These are phyloP conservation scores for Rhinella marina DNA, from an alignment of 2,797 vertebrate genomes.

Conservation along the genomic window DNA sequence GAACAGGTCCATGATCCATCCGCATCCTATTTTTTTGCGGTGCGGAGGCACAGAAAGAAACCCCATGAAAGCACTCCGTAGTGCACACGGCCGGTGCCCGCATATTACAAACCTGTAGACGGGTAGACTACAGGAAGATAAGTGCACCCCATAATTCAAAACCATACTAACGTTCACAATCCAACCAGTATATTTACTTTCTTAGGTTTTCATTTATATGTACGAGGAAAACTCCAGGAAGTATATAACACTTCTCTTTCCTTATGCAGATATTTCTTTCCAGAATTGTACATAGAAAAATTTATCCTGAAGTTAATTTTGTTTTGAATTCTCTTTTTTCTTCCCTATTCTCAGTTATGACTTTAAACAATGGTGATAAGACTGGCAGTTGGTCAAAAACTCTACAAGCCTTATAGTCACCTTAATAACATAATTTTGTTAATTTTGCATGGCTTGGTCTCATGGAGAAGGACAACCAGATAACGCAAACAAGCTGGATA, in stretches of 20 bases:
- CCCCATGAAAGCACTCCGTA: too few species aligned
- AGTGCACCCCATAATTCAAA: neutral
- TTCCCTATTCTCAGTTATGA: neutral
- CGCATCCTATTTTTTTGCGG: too few species aligned
- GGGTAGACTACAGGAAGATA: neutral
- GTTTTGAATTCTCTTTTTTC: neutral
- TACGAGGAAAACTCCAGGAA: neutral
- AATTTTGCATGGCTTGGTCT: constrained; percentile 68
- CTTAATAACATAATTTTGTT: neutral
- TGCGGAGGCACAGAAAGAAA: too few species aligned
- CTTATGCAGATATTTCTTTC: constrained; percentile 26
- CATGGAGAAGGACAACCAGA: constrained; percentile 87
- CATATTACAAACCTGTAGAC: too few species aligned
- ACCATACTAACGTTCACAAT: neutral
- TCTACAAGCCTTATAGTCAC: neutral
- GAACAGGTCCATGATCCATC: too few species aligned
- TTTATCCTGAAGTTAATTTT: neutral
- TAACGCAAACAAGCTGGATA: constrained; percentile 84
- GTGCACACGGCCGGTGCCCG: too few species aligned
- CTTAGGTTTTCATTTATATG: neutral
- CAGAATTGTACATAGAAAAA: neutral
- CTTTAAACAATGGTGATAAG: neutral
- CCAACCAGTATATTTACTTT: neutral
- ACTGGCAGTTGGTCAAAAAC: neutral
- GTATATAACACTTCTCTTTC: neutral